Percentiles rank a stretch among this genome's conserved stretches.
Conservation (phyloP, 2,888 invertebrate species). For the Sinodicranocentrus sp. region DNA sequence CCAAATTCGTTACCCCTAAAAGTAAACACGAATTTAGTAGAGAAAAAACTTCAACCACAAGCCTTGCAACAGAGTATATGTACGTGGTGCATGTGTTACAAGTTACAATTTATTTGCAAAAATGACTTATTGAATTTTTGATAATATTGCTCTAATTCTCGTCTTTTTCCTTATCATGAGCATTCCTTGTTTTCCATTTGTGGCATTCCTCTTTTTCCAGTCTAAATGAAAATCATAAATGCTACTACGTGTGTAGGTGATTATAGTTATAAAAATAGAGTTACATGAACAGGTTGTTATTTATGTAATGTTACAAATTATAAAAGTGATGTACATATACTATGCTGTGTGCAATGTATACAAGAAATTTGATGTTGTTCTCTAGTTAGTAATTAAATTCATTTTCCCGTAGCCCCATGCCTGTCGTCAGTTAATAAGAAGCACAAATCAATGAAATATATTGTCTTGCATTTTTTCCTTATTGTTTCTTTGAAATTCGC, state of each 20-base stretch:
- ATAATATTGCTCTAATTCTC: background rate
- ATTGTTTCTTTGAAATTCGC: background rate
- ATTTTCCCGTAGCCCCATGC: conserved; percentile 21
- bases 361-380: conserved; percentile 4
- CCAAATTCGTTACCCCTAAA: background rate
- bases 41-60: background rate
- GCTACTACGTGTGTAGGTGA: background rate
- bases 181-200: background rate
- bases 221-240: background rate
- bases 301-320: no score
- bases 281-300: no score
- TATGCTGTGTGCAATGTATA: background rate
- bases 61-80: conserved; percentile 34
- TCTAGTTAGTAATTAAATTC: background rate
- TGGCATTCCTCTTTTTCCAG: background rate
- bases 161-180: no score
- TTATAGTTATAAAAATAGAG: background rate
- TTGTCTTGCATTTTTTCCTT: background rate
- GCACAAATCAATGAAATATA: background rate
- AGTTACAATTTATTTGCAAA: conserved; percentile 2
- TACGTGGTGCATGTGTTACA: background rate
- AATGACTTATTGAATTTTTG: conserved; percentile 3
- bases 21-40: no score
- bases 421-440: conserved; percentile 15
- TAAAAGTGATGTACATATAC: no score